These are phyloP conservation scores for Kobus ellipsiprymnus DNA, from an alignment of 2,113 vertebrate species.

Conservation along the genomic window DNA sequence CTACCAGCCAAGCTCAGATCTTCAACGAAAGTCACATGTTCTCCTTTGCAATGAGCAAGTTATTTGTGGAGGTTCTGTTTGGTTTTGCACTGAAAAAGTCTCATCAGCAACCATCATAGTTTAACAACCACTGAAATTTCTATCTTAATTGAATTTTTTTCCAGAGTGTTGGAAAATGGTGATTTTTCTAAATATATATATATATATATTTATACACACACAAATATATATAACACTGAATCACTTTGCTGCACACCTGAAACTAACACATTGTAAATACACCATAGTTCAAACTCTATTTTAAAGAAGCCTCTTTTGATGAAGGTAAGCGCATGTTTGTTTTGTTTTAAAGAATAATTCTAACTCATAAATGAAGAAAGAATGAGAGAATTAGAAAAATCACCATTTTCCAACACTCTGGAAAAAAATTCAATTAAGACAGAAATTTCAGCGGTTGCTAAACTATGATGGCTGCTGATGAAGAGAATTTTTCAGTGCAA, in stretches of 20 bases:
- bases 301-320: background rate
- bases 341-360: background rate
- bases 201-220: background rate
- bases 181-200: background rate
- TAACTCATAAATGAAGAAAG: background rate
- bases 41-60: no score
- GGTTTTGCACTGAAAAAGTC: background rate
- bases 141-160: background rate
- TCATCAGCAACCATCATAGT: background rate
- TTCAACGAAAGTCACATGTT: background rate
- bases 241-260: background rate
- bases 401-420: background rate
- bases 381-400: background rate
- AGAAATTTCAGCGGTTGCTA: background rate
- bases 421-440: background rate
- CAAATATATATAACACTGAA: background rate
- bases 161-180: background rate
- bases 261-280: background rate
- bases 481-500: background rate
- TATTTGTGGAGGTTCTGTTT: background rate
- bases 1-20: background rate
- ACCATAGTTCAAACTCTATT: background rate
- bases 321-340: background rate
- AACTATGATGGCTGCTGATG: background rate
- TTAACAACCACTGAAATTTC: background rate